phyloP scores from a whole-genome alignment of 2,888 invertebrate species.

The Sarcophaga caerulescens region DNA sequence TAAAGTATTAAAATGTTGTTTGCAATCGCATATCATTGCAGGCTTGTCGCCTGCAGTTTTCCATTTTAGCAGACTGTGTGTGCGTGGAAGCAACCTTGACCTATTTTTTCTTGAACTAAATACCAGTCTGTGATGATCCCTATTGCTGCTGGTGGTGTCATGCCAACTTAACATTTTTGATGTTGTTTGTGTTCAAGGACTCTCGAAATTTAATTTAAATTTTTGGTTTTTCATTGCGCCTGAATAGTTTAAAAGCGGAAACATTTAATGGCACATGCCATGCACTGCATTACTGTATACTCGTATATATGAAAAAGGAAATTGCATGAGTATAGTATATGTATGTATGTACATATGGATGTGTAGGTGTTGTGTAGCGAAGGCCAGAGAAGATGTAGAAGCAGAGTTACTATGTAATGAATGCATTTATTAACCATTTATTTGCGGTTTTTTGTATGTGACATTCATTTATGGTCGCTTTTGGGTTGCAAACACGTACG shows the following conservation, averaged over 20 bases:
- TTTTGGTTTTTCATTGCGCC: background rate
- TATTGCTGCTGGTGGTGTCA: background rate
- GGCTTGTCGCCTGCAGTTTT: no score
- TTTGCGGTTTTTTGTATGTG: constrained; percentile 49
- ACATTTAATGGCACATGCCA: background rate
- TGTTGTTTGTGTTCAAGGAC: background rate
- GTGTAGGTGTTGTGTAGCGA: no score
- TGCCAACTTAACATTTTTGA: background rate
- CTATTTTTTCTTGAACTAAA: background rate
- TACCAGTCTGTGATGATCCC: background rate
- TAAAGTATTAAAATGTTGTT: no score
- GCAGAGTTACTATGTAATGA: background rate
- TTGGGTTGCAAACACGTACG: constrained; percentile 8
- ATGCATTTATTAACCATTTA: constrained; percentile 39
- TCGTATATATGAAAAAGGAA: background rate
- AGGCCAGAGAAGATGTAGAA: no score
- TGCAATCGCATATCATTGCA: no score
- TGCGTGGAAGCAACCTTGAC: no score
- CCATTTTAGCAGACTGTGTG: no score
- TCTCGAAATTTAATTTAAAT: constrained; percentile 31
- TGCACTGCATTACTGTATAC: background rate
- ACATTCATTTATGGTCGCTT: constrained; percentile 29
- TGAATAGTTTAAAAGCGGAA: constrained; percentile 9
- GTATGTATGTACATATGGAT: no score
- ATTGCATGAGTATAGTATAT: no score